phyloP scores from a whole-genome alignment of 2,888 invertebrate species.

The Orchesellides sinensis region DNA sequence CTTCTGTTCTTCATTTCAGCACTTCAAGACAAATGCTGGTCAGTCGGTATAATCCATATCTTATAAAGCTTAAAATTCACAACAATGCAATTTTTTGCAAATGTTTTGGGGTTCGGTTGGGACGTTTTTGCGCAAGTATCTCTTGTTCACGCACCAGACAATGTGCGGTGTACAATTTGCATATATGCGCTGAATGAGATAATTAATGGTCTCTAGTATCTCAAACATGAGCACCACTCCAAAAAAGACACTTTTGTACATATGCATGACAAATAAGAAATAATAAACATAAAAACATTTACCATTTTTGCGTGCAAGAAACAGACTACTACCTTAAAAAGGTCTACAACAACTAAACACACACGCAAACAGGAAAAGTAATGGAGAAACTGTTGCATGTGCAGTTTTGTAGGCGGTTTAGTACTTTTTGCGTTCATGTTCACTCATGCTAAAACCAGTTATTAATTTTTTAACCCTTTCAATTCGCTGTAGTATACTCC shows the following conservation, averaged over 20 bases:
- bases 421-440: constrained; percentile 7
- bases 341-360: background rate
- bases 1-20: constrained; percentile 22
- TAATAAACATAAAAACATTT: background rate
- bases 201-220: background rate
- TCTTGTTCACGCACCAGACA: too few relatives aligned
- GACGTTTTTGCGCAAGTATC: too few relatives aligned
- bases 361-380: background rate
- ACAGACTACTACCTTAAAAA: background rate
- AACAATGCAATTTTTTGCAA: too few relatives aligned
- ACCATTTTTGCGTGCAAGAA: background rate
- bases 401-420: background rate
- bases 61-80: too few relatives aligned
- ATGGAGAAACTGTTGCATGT: background rate
- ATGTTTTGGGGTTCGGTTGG: background rate
- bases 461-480: background rate
- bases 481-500: background rate
- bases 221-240: constrained; percentile 4
- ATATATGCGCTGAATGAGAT: background rate
- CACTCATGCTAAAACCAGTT: background rate
- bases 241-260: constrained; percentile 2
- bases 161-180: constrained; percentile 13
- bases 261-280: constrained; percentile 10
- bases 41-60: too few relatives aligned
- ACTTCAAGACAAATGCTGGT: background rate